Evolutionary conservation across 2,113 vertebrate genomes (phyloP).

Genomic region (Lamprologus sp.): DNA sequence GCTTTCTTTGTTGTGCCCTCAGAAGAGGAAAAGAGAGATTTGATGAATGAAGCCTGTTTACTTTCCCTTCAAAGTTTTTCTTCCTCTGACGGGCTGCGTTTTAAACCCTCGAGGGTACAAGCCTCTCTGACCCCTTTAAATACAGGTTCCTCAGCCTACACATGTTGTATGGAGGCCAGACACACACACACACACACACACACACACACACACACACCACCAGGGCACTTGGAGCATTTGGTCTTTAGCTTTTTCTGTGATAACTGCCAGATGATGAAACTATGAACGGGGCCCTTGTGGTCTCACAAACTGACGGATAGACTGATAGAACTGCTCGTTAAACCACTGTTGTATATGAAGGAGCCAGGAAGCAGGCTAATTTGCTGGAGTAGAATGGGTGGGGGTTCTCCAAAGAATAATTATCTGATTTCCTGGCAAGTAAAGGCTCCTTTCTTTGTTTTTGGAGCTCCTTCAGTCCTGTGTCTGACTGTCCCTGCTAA

Average conservation of each 20-base stretch:
- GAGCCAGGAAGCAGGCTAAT: conserved; percentile 24
- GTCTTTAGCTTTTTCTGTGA: conserved; percentile 49
- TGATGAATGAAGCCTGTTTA: conserved; percentile 12
- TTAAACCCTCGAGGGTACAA: neutral
- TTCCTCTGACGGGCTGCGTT: neutral
- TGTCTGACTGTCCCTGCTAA: neutral
- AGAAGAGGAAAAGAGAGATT: neutral
- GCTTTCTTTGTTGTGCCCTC: neutral
- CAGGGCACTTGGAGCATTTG: conserved; percentile 32
- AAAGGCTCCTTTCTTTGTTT: conserved; percentile 26
- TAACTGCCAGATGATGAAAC: conserved; percentile 67
- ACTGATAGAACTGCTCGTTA: neutral
- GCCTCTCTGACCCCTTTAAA: conserved; percentile 21
- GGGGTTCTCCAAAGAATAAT: neutral
- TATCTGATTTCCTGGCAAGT: conserved; percentile 26
- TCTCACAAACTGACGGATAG: neutral
- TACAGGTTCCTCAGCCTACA: conserved; percentile 39
- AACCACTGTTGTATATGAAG: neutral
- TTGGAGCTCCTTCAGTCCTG: neutral
- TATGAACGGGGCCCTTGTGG: neutral
- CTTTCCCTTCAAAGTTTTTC: neutral
- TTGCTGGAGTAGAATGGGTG: neutral
- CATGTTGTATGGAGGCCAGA: conserved; percentile 9
- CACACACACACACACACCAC: neutral
- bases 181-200: neutral